These are phyloP conservation scores for Cuculus canorus DNA, from an alignment of 2,797 vertebrate species.

Conservation along the genomic window DNA sequence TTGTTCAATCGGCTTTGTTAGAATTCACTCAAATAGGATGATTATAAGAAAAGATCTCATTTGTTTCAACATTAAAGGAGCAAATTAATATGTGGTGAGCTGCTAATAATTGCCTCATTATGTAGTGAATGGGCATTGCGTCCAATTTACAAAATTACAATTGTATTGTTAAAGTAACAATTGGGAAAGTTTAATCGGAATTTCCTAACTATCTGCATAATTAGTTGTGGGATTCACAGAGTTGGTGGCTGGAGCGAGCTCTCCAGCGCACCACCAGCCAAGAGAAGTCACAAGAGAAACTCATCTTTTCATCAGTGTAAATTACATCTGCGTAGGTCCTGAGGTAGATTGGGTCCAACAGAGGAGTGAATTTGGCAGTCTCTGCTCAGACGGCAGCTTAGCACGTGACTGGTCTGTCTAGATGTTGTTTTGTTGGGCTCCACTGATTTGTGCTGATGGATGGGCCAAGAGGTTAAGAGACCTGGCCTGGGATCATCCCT, in stretches of 20 bases:
- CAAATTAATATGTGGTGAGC: constrained; percentile 75
- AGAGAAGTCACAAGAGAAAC: background rate
- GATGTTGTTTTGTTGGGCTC: background rate
- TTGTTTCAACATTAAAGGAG: constrained; percentile 77
- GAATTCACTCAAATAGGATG: constrained; percentile 76
- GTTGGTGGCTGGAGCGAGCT: background rate
- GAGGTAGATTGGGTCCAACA: background rate
- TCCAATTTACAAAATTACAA: constrained; percentile 67
- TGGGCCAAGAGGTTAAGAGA: background rate
- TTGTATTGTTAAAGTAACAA: constrained; percentile 59
- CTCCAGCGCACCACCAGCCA: rapidly evolving
- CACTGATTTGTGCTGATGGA: background rate
- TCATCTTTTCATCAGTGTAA: background rate
- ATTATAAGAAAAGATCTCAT: constrained; percentile 79
- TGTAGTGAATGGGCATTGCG: constrained; percentile 65
- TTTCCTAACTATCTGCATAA: constrained; percentile 29
- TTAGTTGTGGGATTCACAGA: constrained; percentile 27
- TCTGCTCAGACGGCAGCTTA: background rate
- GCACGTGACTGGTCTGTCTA: background rate
- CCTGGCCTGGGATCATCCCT: background rate
- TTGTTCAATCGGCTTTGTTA: constrained; percentile 73
- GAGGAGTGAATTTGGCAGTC: background rate
- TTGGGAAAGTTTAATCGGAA: constrained; percentile 50
- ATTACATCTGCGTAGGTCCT: background rate
- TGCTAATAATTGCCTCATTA: constrained; percentile 76